phyloP scores from a whole-genome alignment of 2,888 invertebrate species.

The Bursaphelenchus okinawaensis region DNA sequence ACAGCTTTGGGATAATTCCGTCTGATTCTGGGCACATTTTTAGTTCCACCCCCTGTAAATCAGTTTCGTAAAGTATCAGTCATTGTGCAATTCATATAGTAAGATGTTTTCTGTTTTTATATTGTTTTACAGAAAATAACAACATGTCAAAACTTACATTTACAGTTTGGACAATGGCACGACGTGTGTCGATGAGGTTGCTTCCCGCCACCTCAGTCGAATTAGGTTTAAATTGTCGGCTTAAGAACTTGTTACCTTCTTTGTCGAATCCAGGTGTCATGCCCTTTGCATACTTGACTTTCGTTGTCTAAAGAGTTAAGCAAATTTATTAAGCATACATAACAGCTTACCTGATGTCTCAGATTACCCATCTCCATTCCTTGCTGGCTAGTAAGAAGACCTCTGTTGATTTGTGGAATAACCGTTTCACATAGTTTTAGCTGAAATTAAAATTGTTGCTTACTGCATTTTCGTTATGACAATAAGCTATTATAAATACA shows the following conservation, averaged over 20 bases:
- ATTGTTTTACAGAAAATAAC: not conserved
- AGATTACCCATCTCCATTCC: slow-evolving; percentile 11
- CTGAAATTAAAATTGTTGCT: slow-evolving; percentile 10
- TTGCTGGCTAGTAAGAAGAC: slow-evolving; percentile 33
- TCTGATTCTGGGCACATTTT: slow-evolving; percentile 22
- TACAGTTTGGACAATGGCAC: not conserved
- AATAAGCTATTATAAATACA: not conserved
- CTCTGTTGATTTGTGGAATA: slow-evolving; percentile 33
- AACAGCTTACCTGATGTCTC: not conserved
- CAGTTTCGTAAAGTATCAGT: not conserved
- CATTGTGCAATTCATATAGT: not conserved
- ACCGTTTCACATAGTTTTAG: slow-evolving; percentile 20
- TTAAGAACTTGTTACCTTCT: slow-evolving; percentile 45
- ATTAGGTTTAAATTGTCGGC: slow-evolving; percentile 45
- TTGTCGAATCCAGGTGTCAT: slow-evolving; percentile 37
- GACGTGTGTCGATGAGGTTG: slow-evolving; percentile 36
- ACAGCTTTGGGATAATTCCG: slow-evolving; percentile 30
- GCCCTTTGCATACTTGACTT: slow-evolving; percentile 37
- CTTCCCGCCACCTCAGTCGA: slow-evolving; percentile 43
- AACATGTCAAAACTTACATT: not conserved
- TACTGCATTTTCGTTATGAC: no score
- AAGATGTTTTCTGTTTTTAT: not conserved
- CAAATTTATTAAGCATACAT: not conserved
- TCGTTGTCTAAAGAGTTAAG: slow-evolving; percentile 36
- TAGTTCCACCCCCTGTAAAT: slow-evolving; percentile 29